Evolutionary conservation across 2,797 vertebrate species (phyloP).

Genomic region (Mionectes olivaceus): DNA sequence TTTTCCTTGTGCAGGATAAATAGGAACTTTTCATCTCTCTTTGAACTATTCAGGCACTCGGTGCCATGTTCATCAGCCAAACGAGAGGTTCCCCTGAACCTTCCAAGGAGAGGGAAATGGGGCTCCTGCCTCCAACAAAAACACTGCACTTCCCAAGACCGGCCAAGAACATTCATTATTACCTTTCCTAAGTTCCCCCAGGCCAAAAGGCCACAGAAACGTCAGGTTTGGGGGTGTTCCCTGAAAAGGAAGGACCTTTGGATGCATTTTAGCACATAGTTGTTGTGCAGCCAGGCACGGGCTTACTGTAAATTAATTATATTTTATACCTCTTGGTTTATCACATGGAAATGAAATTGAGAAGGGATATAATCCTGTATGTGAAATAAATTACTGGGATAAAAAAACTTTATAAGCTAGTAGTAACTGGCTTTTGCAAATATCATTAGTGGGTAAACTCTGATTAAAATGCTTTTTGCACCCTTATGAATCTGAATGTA

Average conservation of each 20-base stretch:
- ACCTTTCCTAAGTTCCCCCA: not conserved
- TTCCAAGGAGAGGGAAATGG: constrained; percentile 59
- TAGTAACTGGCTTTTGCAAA: constrained; percentile 48
- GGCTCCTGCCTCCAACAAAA: constrained; percentile 44
- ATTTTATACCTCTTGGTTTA: constrained; percentile 50
- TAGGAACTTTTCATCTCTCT: constrained; percentile 65
- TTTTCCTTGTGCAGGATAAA: constrained; percentile 64
- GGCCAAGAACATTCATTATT: constrained; percentile 32
- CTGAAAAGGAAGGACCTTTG: constrained; percentile 20
- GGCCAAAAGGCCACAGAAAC: constrained; percentile 32
- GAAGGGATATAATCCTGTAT: constrained; percentile 13
- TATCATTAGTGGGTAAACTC: constrained; percentile 42
- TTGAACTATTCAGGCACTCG: not conserved
- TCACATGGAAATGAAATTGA: constrained; percentile 65
- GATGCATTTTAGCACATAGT: constrained; percentile 19
- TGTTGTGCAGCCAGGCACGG: constrained; percentile 24
- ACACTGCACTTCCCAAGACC: constrained; percentile 40
- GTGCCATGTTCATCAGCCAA: constrained; percentile 58
- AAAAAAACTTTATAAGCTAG: constrained; percentile 40
- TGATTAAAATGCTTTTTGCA: constrained; percentile 32
- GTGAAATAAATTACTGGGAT: constrained; percentile 45
- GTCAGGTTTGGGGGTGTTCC: not conserved
- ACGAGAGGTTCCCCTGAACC: not conserved
- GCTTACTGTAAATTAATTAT: constrained; percentile 33
- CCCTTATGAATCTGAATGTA: constrained; percentile 14